These are phyloP conservation scores for Harpagoxenus sublaevis DNA, from an alignment of 2,888 invertebrate species.

Conservation along the genomic window DNA sequence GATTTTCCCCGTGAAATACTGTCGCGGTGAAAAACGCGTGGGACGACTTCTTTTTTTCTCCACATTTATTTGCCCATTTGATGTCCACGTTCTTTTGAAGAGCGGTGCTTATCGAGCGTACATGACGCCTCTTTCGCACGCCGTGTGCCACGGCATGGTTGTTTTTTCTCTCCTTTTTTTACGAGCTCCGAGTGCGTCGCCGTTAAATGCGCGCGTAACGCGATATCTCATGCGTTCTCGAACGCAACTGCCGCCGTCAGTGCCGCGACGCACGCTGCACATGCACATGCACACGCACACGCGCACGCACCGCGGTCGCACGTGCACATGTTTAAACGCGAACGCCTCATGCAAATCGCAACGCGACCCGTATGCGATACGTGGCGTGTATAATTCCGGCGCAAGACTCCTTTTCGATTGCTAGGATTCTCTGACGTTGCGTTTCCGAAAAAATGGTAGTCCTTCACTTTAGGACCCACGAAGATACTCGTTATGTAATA, in stretches of 20 bases:
- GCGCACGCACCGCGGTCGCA: slow-evolving; percentile 15
- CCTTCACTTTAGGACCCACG: not conserved
- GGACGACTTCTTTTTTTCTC: not conserved
- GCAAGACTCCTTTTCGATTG: not conserved
- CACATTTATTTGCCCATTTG: slow-evolving; percentile 18
- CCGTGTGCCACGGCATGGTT: not conserved
- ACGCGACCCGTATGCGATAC: slow-evolving; percentile 56
- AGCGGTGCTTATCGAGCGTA: slow-evolving; percentile 48
- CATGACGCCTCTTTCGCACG: slow-evolving; percentile 15
- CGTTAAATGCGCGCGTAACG: slow-evolving; percentile 64
- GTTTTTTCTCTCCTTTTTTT: slow-evolving; percentile 35
- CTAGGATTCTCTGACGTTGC: not conserved
- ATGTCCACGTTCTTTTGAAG: slow-evolving; percentile 8
- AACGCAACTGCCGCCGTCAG: slow-evolving; percentile 22
- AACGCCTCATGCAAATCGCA: slow-evolving; percentile 62
- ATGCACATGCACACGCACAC: not conserved
- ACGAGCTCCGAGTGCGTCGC: slow-evolving; percentile 49
- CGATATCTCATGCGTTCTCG: slow-evolving; percentile 69
- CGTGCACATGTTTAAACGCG: slow-evolving; percentile 21
- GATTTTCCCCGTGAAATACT: not conserved
- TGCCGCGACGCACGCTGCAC: too few species aligned
- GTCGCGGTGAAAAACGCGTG: not conserved
- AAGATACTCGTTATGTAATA: not conserved
- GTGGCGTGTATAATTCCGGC: slow-evolving; percentile 52
- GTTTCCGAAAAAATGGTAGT: not conserved